Base-by-base conservation (phyloP, 2,797 vertebrate genomes). In the Benthosema pterotum region DNA sequence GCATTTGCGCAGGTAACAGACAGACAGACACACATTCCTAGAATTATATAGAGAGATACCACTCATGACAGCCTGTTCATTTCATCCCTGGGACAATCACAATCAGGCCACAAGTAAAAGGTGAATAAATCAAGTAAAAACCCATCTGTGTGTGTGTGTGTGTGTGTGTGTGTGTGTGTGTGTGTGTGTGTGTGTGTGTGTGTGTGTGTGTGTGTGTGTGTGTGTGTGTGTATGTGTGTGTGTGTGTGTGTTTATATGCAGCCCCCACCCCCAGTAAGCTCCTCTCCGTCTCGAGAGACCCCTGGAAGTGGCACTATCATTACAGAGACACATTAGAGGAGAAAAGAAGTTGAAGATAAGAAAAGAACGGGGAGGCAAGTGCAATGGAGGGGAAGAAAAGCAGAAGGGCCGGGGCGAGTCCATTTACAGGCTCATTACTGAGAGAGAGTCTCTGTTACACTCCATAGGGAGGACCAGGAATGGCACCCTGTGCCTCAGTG, bases 351-450 rank as follows among this genome's bases (percentile, higher is more conserved):
- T 55, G 57, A 58, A 64, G 32, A 64, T 28, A 67, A 67, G 54
- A 43, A 52, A 47, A 60, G 42, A 32, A 9, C 25, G 60, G 55
- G 19, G 52, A 74, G 57, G 62, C 45, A 49, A 67, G 65, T 28
- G 46, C 60, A 55, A 47, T 3, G 42, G 17, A 52, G 47, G 17
- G 54, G 47, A 64, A 32, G 58, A 50, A 57, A 63, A 59, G 47
- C 45, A 64, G 54, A 52, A 19, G 17, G 17, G 16, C 45, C 48
- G 58, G 32, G 52, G 51, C 67, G 63, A 63, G 49, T 75, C 67
- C 63, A 74, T 76, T 79, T 82, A 79, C 43, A 75, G 66, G 69
- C 75, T 83, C 70, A 81, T 78, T 84, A 79, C 61, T 53, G 60
- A 47, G 52, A 68, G 57, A 48, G 72, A 60, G 65, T 73, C 67